Percentiles rank a stretch among this genome's conserved stretches.
These are phyloP conservation scores for Papilio xuthus DNA, from an alignment of 1,140 invertebrate species.

Conservation along the genomic window DNA sequence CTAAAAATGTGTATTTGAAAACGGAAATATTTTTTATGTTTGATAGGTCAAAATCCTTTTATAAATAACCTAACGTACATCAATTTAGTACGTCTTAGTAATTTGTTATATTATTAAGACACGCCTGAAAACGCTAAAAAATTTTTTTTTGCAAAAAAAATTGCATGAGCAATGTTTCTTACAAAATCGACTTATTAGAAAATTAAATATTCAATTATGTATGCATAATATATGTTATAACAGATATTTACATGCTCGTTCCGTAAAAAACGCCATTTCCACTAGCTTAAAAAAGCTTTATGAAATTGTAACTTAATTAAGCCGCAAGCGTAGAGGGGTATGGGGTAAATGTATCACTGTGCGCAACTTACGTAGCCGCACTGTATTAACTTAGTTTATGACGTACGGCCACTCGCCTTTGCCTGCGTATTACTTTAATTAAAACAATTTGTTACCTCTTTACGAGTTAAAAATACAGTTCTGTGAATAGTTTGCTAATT, in stretches of 20 bases:
- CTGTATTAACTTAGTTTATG: constrained; percentile 22
- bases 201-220: too few species aligned
- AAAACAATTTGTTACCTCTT: constrained; percentile 15
- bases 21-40: too few species aligned
- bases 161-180: too few species aligned
- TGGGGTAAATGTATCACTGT: neutral
- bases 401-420: neutral
- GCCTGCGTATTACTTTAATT: constrained; percentile 7
- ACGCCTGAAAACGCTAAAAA: too few species aligned
- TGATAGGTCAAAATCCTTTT: too few species aligned
- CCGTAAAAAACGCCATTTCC: neutral
- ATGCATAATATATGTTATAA: too few species aligned
- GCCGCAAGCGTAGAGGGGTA: neutral
- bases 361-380: neutral
- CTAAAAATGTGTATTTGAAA: too few species aligned
- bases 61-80: too few species aligned
- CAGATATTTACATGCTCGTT: neutral
- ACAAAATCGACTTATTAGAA: too few species aligned
- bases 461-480: neutral
- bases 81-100: too few species aligned
- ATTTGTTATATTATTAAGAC: too few species aligned
- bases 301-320: constrained; percentile 7
- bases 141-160: too few species aligned
- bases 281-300: neutral
- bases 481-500: neutral